Evolutionary conservation across 2,888 invertebrate species (phyloP).

Genomic region (Drosophila atroscutellata): DNA sequence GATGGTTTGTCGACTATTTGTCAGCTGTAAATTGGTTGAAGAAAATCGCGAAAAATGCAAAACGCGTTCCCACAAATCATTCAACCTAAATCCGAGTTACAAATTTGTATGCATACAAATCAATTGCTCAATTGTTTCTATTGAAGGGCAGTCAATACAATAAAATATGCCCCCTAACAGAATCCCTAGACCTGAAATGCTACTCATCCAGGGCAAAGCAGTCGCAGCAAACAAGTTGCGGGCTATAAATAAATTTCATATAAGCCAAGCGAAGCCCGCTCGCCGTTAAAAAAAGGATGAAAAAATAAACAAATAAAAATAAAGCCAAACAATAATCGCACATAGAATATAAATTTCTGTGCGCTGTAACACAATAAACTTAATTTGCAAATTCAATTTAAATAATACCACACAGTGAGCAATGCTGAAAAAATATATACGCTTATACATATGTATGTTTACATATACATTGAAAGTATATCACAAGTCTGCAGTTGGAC

Average conservation of each 20-base stretch:
- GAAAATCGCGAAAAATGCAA: slow-evolving; percentile 28
- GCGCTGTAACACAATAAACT: slow-evolving; percentile 70
- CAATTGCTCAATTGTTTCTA: slow-evolving; percentile 78
- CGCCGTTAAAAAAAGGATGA: slow-evolving; percentile 16
- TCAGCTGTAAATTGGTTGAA: slow-evolving; percentile 33
- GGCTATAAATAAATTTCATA: slow-evolving; percentile 77
- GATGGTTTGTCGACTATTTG: slow-evolving; percentile 21
- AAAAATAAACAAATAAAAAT: slow-evolving; percentile 3
- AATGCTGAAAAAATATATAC: slow-evolving; percentile 22
- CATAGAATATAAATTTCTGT: slow-evolving; percentile 71
- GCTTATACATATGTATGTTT: slow-evolving; percentile 2
- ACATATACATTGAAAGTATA: slow-evolving; percentile 12
- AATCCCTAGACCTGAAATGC: slow-evolving; percentile 19
- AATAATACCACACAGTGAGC: slow-evolving; percentile 64
- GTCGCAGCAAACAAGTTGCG: slow-evolving; percentile 61
- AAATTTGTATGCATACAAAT: slow-evolving; percentile 73
- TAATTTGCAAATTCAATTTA: slow-evolving; percentile 78
- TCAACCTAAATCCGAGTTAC: slow-evolving; percentile 72
- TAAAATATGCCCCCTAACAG: slow-evolving; percentile 41
- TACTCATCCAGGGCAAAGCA: slow-evolving; percentile 18
- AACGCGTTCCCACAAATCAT: slow-evolving; percentile 68
- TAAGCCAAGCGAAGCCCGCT: slow-evolving; percentile 58
- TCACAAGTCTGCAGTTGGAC: slow-evolving; percentile 21
- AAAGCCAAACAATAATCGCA: slow-evolving; percentile 55
- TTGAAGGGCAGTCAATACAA: slow-evolving; percentile 54